Evolutionary conservation across 1,140 invertebrate genomes (phyloP), one percentile per base, ranked within the genome.

Genomic region (Diploscapter pachys): DNA sequence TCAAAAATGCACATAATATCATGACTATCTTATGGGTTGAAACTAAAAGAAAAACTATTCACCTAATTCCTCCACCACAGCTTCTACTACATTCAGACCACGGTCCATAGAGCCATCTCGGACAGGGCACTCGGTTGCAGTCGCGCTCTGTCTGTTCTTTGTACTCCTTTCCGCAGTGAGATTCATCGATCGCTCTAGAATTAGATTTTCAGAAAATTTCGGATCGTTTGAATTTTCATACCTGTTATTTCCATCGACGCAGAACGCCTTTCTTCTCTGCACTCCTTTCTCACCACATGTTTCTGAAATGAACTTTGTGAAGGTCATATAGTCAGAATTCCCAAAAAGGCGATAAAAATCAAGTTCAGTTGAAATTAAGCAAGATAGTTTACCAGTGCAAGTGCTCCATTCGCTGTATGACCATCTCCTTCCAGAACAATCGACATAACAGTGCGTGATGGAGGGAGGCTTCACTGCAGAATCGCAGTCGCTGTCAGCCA

Each of bases 11-110:
- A 31, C 31, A 31, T 31, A 31, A 31, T 31, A 31, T 31, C 31
- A 31, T 31, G 31, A 31, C 31, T 31, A 31, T 31, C 31, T 31
- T 31, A 31, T 31, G 31, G 31, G 31, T 31, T 31, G 31, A 31
- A 31, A 31, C 31, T 31, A 31, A 31, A 31, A 31, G 31, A 31
- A 31, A 31, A 31, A 31, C 31, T 31, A 31, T 31, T 31, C 31
- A 31, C 31, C 31, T 31, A 31, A 88, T 86, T 9, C 92, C 92
- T 48, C 88, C 89, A 64, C 90, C 91, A 86, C 92, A 93, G 3
- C 89, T 89, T 81, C 88, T 87, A n/a, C 90, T 89, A 83, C 92
- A 93, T 90, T 92, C 81, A 48, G 61, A 76, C 83, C 83, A 85
- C n/a, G 75, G 65, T 53, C 78, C 82, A 63, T 85, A 85, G 13